Percentiles rank a stretch among this genome's conserved stretches.
phyloP scores from a whole-genome alignment of 1,140 invertebrate species.

The Calephelis nemesis region DNA sequence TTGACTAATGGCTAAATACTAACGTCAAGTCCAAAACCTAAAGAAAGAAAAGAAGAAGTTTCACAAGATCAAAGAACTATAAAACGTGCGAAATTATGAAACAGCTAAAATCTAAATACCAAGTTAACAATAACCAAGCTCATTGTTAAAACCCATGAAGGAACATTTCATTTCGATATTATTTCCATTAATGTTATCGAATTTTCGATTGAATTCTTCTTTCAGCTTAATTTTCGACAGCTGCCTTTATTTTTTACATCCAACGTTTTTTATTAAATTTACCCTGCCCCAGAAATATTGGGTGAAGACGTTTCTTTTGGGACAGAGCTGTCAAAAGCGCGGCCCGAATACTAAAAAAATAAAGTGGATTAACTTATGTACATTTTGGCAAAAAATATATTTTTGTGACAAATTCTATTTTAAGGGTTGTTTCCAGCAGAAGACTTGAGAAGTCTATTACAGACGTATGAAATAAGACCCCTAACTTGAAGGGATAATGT shows the following conservation, averaged over 20 bases:
- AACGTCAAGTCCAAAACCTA: too few relatives aligned
- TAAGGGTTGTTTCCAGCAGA: too few relatives aligned
- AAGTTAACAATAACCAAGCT: background rate
- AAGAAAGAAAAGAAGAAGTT: too few relatives aligned
- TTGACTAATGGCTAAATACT: too few relatives aligned
- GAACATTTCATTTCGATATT: background rate
- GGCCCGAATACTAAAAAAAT: background rate
- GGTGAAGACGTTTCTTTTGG: background rate
- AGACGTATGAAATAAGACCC: too few relatives aligned
- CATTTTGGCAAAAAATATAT: too few relatives aligned
- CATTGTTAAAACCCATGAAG: background rate
- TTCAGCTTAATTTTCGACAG: conserved; percentile 22
- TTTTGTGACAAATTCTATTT: too few relatives aligned
- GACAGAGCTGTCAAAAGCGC: background rate
- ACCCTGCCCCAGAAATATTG: conserved; percentile 4
- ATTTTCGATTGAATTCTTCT: background rate
- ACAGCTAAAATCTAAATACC: background rate
- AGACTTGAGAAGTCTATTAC: too few relatives aligned
- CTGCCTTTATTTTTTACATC: conserved; percentile 22
- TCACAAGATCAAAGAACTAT: too few relatives aligned
- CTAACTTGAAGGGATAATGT: too few relatives aligned
- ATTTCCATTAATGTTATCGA: conserved; percentile 1
- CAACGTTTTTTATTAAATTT: conserved; percentile 24
- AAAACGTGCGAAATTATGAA: too few relatives aligned
- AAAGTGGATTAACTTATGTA: background rate